Base-by-base conservation (phyloP, 2,113 vertebrate genomes). In the Emydura subglobosa region DNA sequence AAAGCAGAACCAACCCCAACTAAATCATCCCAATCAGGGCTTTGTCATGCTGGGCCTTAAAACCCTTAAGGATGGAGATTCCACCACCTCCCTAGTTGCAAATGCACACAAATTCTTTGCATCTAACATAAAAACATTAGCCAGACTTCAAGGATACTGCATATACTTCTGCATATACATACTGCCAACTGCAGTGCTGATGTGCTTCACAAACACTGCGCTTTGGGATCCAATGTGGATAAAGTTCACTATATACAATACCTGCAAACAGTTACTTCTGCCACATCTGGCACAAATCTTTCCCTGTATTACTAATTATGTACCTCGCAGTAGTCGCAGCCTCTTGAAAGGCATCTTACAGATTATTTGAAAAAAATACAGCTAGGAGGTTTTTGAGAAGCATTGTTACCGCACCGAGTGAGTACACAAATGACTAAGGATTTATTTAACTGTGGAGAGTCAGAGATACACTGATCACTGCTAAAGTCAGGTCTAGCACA, bases 401-500 rank as follows among this genome's bases (percentile, higher is more conserved):
- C 31, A 68, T 5, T 2, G 7, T 39, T 72, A 39, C 34, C 21
- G n/a, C 34, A 9, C n/a, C 21, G 65, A 68, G 61, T 6, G 21
- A 31, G 7, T 3, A 47, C n/a, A 0, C 55, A 11, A 39, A 87
- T 25, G 24, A 39, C 1, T 4, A 42, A 86, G 34, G 11, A 53
- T 5, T 44, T 21, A 25, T 49, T 51, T 72, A 51, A 21, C 27
- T 16, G 1, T 50, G 13, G 14, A 9, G 1, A 21, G 12, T 25
- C 39, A 14, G 44, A 78, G 59, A 51, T 10, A 9, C 9, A 12
- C 22, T 5, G 21, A 83, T 79, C 78, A 13, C 55, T 65, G 39
- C 78, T 9, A n/a, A 3, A 0, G 1, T 12, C 51, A 76, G 7
- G 10, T 72, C 54, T 83, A 29, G 1, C 27, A 25, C 4, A 5